phyloP scores from a whole-genome alignment of 2,113 vertebrate species.

The Ciconia maguari region DNA sequence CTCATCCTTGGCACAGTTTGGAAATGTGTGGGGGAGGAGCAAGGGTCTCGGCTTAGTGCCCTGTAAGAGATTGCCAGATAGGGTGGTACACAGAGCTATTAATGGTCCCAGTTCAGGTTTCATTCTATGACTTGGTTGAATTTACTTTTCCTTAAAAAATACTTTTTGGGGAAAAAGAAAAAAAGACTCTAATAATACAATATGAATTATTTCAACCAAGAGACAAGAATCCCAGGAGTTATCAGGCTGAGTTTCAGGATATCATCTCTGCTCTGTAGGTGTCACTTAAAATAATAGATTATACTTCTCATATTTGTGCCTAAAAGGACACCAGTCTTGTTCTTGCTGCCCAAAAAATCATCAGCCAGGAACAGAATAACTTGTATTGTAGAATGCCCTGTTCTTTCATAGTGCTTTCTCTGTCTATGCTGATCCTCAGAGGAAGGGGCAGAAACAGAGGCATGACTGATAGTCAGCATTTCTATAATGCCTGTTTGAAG shows the following conservation, averaged over 20 bases:
- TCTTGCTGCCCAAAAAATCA: background rate
- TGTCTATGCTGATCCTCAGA: background rate
- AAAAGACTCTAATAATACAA: background rate
- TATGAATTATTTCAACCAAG: background rate
- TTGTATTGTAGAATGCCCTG: background rate
- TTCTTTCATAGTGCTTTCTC: background rate
- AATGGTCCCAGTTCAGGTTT: background rate
- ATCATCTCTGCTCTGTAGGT: background rate
- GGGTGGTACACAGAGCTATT: background rate
- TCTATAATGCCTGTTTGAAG: background rate
- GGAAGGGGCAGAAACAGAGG: background rate
- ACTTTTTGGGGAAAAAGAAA: fast-evolving
- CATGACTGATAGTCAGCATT: background rate
- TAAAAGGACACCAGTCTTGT: background rate
- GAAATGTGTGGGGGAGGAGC: background rate
- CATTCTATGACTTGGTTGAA: background rate
- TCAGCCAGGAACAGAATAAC: background rate
- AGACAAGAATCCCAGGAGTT: background rate
- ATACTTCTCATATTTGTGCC: background rate
- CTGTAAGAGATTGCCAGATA: background rate
- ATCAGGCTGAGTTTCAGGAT: background rate
- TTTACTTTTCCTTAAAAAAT: background rate
- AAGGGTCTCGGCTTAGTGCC: background rate
- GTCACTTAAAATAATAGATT: background rate
- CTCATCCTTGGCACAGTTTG: constrained; percentile 19